Evolutionary conservation across 2,113 vertebrate genomes (phyloP).

Genomic region (Antechinus flavipes): DNA sequence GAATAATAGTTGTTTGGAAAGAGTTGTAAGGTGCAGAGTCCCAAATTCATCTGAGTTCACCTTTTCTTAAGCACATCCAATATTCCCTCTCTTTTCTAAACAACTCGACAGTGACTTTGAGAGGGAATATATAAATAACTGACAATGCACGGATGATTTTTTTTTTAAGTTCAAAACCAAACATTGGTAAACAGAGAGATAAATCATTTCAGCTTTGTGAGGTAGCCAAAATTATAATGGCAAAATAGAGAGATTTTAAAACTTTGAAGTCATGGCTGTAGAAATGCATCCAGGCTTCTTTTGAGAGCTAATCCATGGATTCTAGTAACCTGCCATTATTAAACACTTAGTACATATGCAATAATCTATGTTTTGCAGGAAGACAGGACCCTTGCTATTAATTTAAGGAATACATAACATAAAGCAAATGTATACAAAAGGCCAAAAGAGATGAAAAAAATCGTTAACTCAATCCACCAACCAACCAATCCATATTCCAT

Average conservation of each 20-base stretch:
- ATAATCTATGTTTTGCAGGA: not conserved
- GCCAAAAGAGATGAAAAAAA: not conserved
- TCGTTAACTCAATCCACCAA: not conserved
- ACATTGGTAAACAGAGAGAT: constrained; percentile 54
- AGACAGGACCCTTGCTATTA: not conserved
- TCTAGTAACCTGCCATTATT: not conserved
- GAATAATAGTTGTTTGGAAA: constrained; percentile 47
- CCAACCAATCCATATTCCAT: not conserved
- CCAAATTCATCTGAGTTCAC: constrained; percentile 38
- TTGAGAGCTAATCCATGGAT: not conserved
- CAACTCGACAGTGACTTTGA: constrained; percentile 59
- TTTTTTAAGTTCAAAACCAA: constrained; percentile 43
- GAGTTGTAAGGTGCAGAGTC: constrained; percentile 39
- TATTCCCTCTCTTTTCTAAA: constrained; percentile 65
- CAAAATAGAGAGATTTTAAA: constrained; percentile 49
- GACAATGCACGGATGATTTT: constrained; percentile 18
- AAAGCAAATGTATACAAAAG: not conserved
- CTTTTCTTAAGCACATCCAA: constrained; percentile 49
- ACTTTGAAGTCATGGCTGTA: constrained; percentile 29
- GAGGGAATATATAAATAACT: constrained; percentile 50
- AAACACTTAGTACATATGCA: not conserved
- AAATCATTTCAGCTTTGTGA: constrained; percentile 53
- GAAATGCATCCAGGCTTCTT: constrained; percentile 30
- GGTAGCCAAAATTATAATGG: constrained; percentile 39
- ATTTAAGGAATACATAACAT: not conserved